Base-by-base conservation (phyloP, 2,113 vertebrate genomes). In the Rhinoptilus africanus region DNA sequence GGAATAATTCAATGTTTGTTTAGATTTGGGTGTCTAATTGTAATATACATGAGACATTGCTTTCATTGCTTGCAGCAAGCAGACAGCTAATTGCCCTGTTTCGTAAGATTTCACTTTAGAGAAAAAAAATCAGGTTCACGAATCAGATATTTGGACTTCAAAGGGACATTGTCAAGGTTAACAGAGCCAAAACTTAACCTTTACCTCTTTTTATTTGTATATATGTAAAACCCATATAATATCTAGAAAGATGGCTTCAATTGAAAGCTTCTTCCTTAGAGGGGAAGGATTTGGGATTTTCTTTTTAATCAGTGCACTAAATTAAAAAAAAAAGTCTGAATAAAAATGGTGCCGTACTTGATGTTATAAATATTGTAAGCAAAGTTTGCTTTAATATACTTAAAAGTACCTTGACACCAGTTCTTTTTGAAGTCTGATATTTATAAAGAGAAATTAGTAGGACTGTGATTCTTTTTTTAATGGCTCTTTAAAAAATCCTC, bases 11-110 rank as follows among this genome's bases (percentile, higher is more conserved):
- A 20, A 10, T 59, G 35, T 87, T 81, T 82, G 48, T 92, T 91
- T 78, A 68, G 69, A 92, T 82, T 63, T 84, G 71, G 35, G 89
- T 95, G 96, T 60, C 91, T 53, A 53, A 91, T 73, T 81, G 71
- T 78, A 81, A 73, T 26, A 26, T 27, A 85, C 7, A 47, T 8
- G 2, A 85, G 80, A 11, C 35, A 6, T 24, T 72, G 95, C 89
- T 92, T 73, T 71, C 66, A 41, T 51, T 95, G 96, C 91, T 90
- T 95, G 90, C 92, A 93, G 81, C 83, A 85, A 79, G 93, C 94
- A 97, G 90, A 39, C 89, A 91, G 88, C 96, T 92, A 95, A 89
- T 95, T 98, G 98, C 98, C 85, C 73, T 75, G 60, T 39, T 94
- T 96, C 60, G 78, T 53, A n/a, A 62, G 73, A 64, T 90, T 87